phyloP scores from a whole-genome alignment of 23 tunicate genomes.

The Trididemnum clinides region DNA sequence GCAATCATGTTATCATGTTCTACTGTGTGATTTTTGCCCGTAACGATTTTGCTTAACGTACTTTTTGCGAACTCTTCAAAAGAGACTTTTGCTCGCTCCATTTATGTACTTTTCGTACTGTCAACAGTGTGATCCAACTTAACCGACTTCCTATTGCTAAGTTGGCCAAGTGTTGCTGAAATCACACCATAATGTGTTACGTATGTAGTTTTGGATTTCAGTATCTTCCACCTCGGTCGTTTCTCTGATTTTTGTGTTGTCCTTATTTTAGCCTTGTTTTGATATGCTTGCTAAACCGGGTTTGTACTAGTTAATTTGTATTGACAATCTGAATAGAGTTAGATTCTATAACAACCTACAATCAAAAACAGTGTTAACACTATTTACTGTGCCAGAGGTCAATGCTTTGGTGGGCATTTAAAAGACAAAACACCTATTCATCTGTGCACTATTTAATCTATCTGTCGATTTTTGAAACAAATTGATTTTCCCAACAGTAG shows the following conservation, averaged over 20 bases:
- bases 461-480: neutral
- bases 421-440: neutral
- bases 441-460: neutral
- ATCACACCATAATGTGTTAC: too few relatives aligned
- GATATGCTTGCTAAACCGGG: neutral
- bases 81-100: neutral
- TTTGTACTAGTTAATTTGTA: neutral
- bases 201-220: too few relatives aligned
- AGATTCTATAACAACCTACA: too few relatives aligned
- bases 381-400: conserved; percentile 13
- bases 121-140: too few relatives aligned
- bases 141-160: too few relatives aligned
- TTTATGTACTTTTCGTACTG: too few relatives aligned
- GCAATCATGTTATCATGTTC: neutral
- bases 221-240: neutral
- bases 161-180: too few relatives aligned
- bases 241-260: neutral
- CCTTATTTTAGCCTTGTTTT: too few relatives aligned
- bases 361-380: neutral
- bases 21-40: neutral
- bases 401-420: conserved; percentile 13
- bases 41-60: neutral
- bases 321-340: neutral
- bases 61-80: neutral
- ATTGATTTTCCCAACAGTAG: neutral